Evolutionary conservation across 2,797 vertebrate genomes (phyloP).

Genomic region (Ctenosaura bakeri): DNA sequence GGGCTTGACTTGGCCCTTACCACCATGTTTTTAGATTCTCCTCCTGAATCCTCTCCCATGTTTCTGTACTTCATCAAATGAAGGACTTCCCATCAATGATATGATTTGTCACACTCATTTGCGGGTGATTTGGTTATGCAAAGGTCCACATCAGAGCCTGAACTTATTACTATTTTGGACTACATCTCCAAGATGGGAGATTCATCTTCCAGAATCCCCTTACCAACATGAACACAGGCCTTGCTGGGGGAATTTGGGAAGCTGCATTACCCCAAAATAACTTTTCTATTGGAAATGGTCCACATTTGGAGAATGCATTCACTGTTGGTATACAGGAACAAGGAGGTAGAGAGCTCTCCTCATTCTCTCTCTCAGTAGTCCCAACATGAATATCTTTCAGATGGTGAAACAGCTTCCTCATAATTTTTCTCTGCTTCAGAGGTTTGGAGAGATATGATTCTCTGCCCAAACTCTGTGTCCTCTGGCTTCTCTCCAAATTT

Average conservation of each 20-base stretch:
- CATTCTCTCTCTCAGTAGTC: not conserved
- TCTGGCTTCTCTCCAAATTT: constrained; percentile 36
- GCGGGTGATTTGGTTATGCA: not conserved
- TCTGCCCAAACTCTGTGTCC: not conserved
- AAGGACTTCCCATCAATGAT: not conserved
- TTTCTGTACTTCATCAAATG: not conserved
- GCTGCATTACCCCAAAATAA: too few relatives aligned
- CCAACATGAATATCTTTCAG: not conserved
- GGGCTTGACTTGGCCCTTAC: too few relatives aligned
- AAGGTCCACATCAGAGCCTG: not conserved
- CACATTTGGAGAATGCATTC: not conserved
- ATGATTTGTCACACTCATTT: not conserved
- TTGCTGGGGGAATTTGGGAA: too few relatives aligned
- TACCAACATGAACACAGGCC: too few relatives aligned
- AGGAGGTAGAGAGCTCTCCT: not conserved
- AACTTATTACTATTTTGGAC: too few relatives aligned
- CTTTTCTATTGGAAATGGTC: too few relatives aligned
- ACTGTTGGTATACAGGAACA: not conserved
- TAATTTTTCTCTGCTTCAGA: not conserved
- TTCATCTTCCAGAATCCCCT: too few relatives aligned
- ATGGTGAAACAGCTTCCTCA: not conserved
- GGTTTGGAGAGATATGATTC: constrained; percentile 10
- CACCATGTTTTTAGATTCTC: not conserved
- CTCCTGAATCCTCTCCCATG: not conserved
- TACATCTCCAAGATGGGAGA: too few relatives aligned